Conservation (phyloP, 2,113 vertebrate genomes). For the Grallaria varia region DNA sequence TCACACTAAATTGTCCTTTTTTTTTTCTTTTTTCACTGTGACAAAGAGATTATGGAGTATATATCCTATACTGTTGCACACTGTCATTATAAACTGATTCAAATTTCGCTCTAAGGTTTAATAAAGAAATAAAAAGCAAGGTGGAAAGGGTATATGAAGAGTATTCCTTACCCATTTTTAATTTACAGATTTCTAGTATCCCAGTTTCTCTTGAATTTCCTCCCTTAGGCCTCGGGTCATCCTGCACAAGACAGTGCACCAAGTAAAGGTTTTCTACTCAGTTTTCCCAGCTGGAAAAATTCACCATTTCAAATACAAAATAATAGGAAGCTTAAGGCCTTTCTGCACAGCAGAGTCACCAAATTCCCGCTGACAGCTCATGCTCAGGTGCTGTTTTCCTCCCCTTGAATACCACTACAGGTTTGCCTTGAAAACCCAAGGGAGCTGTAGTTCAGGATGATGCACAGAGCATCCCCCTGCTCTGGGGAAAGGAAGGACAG, state of each 20-base stretch:
- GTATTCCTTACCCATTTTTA: background rate
- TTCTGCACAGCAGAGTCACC: accelerated
- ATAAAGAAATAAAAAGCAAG: background rate
- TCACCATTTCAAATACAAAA: background rate
- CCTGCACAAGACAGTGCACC: background rate
- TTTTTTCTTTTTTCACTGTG: background rate
- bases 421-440: background rate
- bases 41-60: background rate
- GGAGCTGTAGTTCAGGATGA: background rate
- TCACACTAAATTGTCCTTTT: background rate
- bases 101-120: background rate
- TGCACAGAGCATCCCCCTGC: background rate
- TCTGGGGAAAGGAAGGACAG: background rate
- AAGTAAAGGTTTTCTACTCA: background rate
- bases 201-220: background rate
- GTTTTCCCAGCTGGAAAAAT: background rate
- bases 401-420: background rate
- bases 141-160: background rate
- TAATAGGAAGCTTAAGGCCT: background rate
- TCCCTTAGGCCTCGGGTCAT: background rate
- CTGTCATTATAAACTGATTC: background rate
- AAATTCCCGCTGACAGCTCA: background rate
- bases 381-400: background rate
- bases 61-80: background rate
- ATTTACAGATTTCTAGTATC: background rate